Base-by-base conservation (phyloP, 2,888 invertebrate species). In the Drosophila vallismaia region DNA sequence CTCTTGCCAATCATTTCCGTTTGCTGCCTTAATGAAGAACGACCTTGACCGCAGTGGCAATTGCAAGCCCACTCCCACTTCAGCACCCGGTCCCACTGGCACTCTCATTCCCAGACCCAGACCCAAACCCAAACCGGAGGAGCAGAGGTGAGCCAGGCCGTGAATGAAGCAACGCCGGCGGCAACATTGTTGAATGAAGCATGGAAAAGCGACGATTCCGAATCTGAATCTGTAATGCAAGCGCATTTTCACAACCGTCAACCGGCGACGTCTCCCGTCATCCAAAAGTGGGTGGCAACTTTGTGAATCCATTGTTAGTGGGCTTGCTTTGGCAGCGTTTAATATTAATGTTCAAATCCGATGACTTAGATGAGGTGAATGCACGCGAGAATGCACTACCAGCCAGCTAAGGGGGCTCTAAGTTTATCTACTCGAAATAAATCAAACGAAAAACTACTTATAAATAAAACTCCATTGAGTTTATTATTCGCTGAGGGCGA, bases 171-270 rank as follows among this genome's bases (percentile, higher is more conserved):
- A 55, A 59, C 53, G 57, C 64, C 71, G 53, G 50, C 59, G 62
- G 66, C 68, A 78, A 83, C 71, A 80, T 84, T 77, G 82, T 76
- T 85, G 76, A 87, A 82, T 87, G 77, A 74, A 80, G 86, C 80
- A 75, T 60, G 58, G 66, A 59, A 44, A 53, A 46, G 19, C 51
- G 24, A 50, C 45, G 50, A 54, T 55, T 9, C 40, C 40, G 14
- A 14, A 14, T 40, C 14, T 14, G 40, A 40, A 40, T 40, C 36
- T 36, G 36, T 36, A 36, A 36, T 19, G 44, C 73, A 75, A 53
- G 64, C 58, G 46, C 59, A 71, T 69, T 67, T 69, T 67, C 75
- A 66, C 62, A 74, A 59, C 56, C 60, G 12, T 40, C 50, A 74
- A 59, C 56, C 60, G 12, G 54, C 50, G 66, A 51, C 51, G 52